Conservation (phyloP, 2,797 vertebrate genomes). For the Pampus argenteus region DNA sequence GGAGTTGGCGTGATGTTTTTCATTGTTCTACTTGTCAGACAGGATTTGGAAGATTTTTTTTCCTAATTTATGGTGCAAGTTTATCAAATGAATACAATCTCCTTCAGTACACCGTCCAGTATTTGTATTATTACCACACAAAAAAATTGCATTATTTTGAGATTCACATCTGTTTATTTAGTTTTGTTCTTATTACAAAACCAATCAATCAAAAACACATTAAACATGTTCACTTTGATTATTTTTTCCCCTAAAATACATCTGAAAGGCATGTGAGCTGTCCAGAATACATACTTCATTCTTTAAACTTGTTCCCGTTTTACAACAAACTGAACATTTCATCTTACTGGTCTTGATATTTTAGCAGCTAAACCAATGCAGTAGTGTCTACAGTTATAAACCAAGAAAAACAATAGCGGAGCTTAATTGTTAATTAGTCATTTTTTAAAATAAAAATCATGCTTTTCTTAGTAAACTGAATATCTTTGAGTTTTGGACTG, state of each 20-base stretch:
- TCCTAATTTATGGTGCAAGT: too few species aligned
- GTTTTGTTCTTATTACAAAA: slow-evolving; percentile 24
- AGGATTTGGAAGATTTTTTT: too few species aligned
- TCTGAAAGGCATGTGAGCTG: neutral
- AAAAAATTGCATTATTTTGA: neutral
- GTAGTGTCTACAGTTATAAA: neutral
- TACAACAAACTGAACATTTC: neutral
- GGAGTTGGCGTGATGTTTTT: slow-evolving; percentile 15
- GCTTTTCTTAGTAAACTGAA: too few species aligned
- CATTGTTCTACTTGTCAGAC: neutral
- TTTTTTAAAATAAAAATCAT: too few species aligned
- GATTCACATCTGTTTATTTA: slow-evolving; percentile 37
- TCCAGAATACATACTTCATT: too few species aligned
- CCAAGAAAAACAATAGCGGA: neutral
- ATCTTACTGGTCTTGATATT: neutral
- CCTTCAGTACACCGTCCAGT: too few species aligned
- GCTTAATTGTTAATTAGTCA: too few species aligned
- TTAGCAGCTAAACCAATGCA: neutral
- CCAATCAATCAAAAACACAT: slow-evolving; percentile 10
- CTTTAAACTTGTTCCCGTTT: neutral
- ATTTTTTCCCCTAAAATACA: neutral
- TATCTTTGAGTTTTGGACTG: too few species aligned
- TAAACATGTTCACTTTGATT: neutral
- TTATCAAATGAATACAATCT: too few species aligned
- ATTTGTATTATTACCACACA: neutral